Conservation (phyloP, 2,888 invertebrate genomes). For the Eupithecia pulchellata region DNA sequence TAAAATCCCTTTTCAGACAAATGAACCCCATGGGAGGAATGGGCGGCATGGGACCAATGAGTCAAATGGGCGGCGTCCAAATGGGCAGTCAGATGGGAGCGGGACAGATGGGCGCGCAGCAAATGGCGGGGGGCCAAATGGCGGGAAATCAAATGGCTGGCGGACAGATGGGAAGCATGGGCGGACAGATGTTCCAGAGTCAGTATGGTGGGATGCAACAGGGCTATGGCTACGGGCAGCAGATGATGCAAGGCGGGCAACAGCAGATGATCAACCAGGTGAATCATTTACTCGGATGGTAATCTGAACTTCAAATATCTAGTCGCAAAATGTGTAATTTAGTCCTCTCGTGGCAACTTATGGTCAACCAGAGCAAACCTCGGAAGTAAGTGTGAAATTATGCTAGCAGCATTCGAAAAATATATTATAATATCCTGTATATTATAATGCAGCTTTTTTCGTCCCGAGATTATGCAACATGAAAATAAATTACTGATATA, state of each 20-base stretch:
- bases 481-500: too few relatives aligned
- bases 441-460: too few relatives aligned
- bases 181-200: conserved; percentile 85
- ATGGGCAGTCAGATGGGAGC: conserved; percentile 72
- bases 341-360: too few relatives aligned
- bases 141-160: conserved; percentile 82
- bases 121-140: conserved; percentile 71
- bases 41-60: conserved; percentile 79
- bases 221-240: conserved; percentile 76
- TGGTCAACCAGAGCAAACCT: too few relatives aligned
- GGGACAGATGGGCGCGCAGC: conserved; percentile 70
- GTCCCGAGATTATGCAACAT: too few relatives aligned
- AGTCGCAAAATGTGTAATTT: too few relatives aligned
- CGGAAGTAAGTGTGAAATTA: too few relatives aligned
- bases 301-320: too few relatives aligned
- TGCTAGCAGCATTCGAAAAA: too few relatives aligned
- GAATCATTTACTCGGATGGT: not conserved
- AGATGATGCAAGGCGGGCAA: conserved; percentile 83
- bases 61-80: conserved; percentile 73
- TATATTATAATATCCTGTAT: too few relatives aligned
- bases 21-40: conserved; percentile 79
- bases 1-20: conserved; percentile 62
- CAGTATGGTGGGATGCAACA: conserved; percentile 88
- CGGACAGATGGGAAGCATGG: conserved; percentile 76
- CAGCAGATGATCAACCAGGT: conserved; percentile 84